Base-by-base conservation (phyloP, 2,797 vertebrate species). In the Jordanella pulchra region DNA sequence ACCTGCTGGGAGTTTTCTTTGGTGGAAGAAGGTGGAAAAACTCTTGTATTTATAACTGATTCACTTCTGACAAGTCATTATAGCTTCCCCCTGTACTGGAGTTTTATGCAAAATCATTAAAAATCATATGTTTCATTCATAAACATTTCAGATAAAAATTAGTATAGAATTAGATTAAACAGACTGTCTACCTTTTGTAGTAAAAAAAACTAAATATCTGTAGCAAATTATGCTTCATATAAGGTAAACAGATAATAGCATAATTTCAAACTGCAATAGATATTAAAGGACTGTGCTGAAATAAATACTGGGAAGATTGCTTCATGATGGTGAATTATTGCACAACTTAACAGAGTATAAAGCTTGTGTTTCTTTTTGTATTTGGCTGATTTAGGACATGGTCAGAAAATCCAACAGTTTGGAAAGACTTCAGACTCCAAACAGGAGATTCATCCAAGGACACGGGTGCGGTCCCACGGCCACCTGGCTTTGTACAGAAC, bases 401-500 rank as follows among this genome's bases (percentile, higher is more conserved):
- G 73, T 89, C 87, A 90, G 18, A 91, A 83, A 78, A 55, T 83
- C 73, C 77, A 64, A 69, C 30, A 74, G 82, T 79, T 77, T 70
- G 69, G 30, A 64, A 55, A 79, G 67, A 82, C 71, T 81, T 89
- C 53, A 81, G 53, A 55, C 74, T 83, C 77, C 65, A 60, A 48
- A 76, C 48, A 14, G 2, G 47, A 53, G 47, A 39, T 81, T 21
- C 1, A 13, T 75, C 86, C 85, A 92, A 89, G 86, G 81, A 90
- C 78, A 79, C 0, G 55, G 80, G 77, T 27, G 70, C 67, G 81
- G 83, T 84, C 47, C 47, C 23, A 58, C 47, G 79, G 77, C 78
- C 86, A 90, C 86, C 85, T 91, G 87, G 83, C 76, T n/a, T 68
- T 69, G 54, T 73, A 58, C 81, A 83, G 78, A 75, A 80, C 81